Evolutionary conservation across 2,888 invertebrate genomes (phyloP).

Genomic region (Dolomedes plantarius): DNA sequence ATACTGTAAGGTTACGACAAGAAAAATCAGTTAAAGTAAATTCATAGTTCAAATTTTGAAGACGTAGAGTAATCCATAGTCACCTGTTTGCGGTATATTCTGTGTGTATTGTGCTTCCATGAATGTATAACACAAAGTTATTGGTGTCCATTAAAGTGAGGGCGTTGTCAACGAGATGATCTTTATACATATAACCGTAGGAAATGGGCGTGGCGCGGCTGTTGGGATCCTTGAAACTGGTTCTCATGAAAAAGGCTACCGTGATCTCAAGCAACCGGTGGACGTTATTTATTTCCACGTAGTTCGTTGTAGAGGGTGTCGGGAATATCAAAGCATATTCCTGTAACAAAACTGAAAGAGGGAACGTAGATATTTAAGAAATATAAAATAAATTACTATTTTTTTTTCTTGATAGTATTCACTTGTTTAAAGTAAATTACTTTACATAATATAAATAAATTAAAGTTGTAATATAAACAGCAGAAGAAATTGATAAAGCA

Average conservation of each 20-base stretch:
- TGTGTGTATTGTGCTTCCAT: slow-evolving; percentile 45
- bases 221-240: slow-evolving; percentile 5
- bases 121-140: slow-evolving; percentile 50
- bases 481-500: no score
- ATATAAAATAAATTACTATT: no score
- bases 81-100: slow-evolving; percentile 54
- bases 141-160: slow-evolving; percentile 46
- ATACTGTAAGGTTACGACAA: no score
- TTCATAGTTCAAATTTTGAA: no score
- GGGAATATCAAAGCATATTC: slow-evolving; percentile 37
- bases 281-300: slow-evolving; percentile 29
- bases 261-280: slow-evolving; percentile 45
- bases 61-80: no score
- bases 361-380: no score
- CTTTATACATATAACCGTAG: slow-evolving; percentile 46
- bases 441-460: no score
- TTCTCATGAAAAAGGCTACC: slow-evolving; percentile 55
- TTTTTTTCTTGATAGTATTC: no score
- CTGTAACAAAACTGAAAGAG: slow-evolving; percentile 23
- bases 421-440: no score
- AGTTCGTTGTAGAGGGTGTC: slow-evolving; percentile 39
- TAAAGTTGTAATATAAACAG: no score
- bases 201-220: slow-evolving; percentile 56
- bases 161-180: slow-evolving; percentile 43
- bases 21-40: no score